Percentiles rank a stretch among this genome's conserved stretches.
phyloP scores from a whole-genome alignment of 2,888 invertebrate genomes.

The Drosophila peninsularis region DNA sequence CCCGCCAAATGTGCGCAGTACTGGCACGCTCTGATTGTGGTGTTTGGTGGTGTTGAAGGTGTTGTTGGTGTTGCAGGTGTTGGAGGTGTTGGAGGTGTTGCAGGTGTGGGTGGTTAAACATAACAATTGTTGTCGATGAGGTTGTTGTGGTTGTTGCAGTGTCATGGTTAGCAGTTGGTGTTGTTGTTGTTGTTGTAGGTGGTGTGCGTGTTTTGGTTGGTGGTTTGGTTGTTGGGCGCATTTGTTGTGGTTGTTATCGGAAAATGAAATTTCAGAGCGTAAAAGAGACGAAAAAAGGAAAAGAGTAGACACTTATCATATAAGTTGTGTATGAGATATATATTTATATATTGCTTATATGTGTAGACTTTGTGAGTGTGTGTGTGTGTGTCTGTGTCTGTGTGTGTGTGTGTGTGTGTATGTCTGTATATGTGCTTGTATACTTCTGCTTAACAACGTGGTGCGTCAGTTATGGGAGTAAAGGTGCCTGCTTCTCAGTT shows the following conservation, averaged over 20 bases:
- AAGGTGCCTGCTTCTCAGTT: constrained; percentile 17
- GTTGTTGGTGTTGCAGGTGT: constrained; percentile 17
- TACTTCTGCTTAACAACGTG: constrained; percentile 35
- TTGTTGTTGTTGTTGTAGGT: constrained; percentile 9
- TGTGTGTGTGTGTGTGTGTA: constrained; percentile 3
- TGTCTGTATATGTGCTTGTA: constrained; percentile 28
- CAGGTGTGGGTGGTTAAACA: constrained; percentile 37
- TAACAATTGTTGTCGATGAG: constrained; percentile 41
- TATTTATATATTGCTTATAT: constrained; percentile 58
- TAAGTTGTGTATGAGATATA: constrained; percentile 79
- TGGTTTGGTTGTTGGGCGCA: constrained; percentile 38
- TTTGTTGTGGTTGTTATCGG: constrained; percentile 64
- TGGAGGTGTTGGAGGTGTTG: constrained; percentile 24
- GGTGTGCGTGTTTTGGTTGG: constrained; percentile 33
- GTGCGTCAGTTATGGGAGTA: constrained; percentile 47
- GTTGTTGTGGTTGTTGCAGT: constrained; percentile 32
- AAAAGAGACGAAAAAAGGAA: constrained; percentile 81
- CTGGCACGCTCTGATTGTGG: constrained; percentile 84
- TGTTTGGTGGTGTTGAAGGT: constrained; percentile 36
- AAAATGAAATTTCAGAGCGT: constrained; percentile 80
- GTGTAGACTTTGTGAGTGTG: constrained; percentile 43
- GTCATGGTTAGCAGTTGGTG: constrained; percentile 27
- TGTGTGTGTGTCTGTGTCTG: constrained; percentile 9
- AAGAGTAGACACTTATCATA: constrained; percentile 80
- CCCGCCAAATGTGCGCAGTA: constrained; percentile 85